Percentiles rank a stretch among this genome's conserved stretches.
Evolutionary conservation across 2,797 vertebrate species (phyloP).

Genomic region (Synaphobranchus kaupii): DNA sequence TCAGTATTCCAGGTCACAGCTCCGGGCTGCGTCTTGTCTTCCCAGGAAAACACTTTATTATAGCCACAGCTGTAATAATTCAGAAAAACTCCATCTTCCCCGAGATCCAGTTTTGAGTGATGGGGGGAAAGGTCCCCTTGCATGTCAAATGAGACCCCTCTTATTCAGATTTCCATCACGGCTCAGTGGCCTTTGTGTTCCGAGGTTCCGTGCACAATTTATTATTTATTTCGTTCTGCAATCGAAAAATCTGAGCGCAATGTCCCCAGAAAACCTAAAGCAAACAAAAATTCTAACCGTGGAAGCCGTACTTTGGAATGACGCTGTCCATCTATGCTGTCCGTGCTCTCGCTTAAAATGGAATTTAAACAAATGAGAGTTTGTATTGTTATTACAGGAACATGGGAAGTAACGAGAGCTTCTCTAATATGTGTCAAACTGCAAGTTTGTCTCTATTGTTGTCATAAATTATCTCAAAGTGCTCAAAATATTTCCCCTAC

Average conservation of each 20-base stretch:
- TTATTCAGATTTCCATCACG: slow-evolving; percentile 8
- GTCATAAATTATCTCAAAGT: not conserved
- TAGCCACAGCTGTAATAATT: not conserved
- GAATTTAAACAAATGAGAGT: not conserved
- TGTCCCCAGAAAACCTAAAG: not conserved
- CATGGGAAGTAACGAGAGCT: not conserved
- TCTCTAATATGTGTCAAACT: not conserved
- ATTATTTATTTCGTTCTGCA: not conserved
- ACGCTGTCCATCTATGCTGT: not conserved
- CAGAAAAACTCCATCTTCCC: not conserved
- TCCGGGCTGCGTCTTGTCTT: slow-evolving; percentile 8
- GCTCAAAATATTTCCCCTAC: slow-evolving; percentile 1
- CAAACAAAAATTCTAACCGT: not conserved
- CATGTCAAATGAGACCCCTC: not conserved
- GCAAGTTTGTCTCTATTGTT: not conserved
- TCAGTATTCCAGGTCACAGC: slow-evolving; percentile 10
- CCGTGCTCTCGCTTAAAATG: not conserved
- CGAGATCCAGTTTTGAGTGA: not conserved
- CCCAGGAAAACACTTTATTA: not conserved
- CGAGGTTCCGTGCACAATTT: not conserved
- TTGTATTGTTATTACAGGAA: not conserved
- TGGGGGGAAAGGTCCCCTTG: not conserved
- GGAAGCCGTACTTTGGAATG: not conserved
- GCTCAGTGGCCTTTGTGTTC: not conserved
- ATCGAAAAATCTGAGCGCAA: not conserved